phyloP scores from a whole-genome alignment of 1,140 invertebrate species.

The Elysia chlorotica region DNA sequence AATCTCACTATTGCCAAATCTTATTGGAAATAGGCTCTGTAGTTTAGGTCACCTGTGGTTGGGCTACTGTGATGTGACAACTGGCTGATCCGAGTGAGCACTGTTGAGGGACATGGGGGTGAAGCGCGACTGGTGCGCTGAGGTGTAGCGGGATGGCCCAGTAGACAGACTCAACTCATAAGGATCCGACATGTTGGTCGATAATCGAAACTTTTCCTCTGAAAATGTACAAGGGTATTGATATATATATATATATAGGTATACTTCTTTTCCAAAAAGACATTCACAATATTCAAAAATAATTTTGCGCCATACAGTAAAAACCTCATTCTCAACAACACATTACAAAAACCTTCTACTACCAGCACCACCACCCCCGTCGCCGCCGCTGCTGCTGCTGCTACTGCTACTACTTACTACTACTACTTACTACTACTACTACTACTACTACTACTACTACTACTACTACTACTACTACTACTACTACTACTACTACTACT shows the following conservation, averaged over 20 bases:
- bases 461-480: too few relatives aligned
- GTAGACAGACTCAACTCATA: constrained; percentile 48
- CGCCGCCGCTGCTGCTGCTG: not conserved
- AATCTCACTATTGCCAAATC: too few relatives aligned
- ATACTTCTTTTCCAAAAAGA: too few relatives aligned
- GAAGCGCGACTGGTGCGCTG: constrained; percentile 48
- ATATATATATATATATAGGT: too few relatives aligned
- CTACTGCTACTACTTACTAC: not conserved
- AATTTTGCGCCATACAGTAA: not conserved
- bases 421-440: not conserved
- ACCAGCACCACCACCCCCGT: not conserved
- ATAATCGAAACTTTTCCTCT: constrained; percentile 45
- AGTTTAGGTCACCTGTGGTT: too few relatives aligned
- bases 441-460: not conserved
- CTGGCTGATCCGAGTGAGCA: not conserved
- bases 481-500: not conserved
- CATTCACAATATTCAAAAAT: not conserved
- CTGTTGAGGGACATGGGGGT: constrained; percentile 35
- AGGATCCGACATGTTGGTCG: constrained; percentile 38
- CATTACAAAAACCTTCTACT: not conserved
- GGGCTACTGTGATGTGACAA: too few relatives aligned
- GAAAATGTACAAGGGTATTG: constrained; percentile 22
- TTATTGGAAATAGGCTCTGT: too few relatives aligned
- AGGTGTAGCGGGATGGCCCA: constrained; percentile 44
- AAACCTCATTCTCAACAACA: not conserved